phyloP scores from a whole-genome alignment of 2,113 vertebrate genomes.

The Todiramphus chloris region DNA sequence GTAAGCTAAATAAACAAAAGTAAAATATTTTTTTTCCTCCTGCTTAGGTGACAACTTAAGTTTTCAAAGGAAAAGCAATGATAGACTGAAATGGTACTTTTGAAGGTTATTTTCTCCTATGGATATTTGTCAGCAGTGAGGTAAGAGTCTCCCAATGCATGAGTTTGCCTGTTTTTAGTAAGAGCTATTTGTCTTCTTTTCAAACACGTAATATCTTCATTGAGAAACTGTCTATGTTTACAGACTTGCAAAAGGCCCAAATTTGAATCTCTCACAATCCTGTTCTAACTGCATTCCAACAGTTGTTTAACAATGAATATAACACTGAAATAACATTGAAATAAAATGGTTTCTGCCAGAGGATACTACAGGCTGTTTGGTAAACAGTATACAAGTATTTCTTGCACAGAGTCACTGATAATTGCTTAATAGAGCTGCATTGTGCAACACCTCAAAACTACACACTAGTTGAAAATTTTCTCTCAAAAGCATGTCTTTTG shows the following conservation, averaged over 20 bases:
- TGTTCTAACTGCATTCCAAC: neutral
- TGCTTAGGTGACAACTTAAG: neutral
- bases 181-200: neutral
- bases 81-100: neutral
- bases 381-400: neutral
- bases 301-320: neutral
- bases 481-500: neutral
- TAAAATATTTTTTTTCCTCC: neutral
- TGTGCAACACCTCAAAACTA: neutral
- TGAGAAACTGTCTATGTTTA: neutral
- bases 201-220: neutral
- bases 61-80: neutral
- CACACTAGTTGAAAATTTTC: neutral
- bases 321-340: neutral
- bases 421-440: neutral
- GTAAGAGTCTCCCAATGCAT: neutral
- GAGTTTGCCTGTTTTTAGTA: neutral
- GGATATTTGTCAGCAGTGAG: neutral
- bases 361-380: neutral
- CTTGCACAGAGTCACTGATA: neutral
- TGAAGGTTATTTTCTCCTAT: neutral
- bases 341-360: neutral
- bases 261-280: neutral
- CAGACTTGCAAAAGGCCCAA: neutral
- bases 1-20: neutral